Base-by-base conservation (phyloP, 2,797 vertebrate species). In the Takifugu ocellatus region DNA sequence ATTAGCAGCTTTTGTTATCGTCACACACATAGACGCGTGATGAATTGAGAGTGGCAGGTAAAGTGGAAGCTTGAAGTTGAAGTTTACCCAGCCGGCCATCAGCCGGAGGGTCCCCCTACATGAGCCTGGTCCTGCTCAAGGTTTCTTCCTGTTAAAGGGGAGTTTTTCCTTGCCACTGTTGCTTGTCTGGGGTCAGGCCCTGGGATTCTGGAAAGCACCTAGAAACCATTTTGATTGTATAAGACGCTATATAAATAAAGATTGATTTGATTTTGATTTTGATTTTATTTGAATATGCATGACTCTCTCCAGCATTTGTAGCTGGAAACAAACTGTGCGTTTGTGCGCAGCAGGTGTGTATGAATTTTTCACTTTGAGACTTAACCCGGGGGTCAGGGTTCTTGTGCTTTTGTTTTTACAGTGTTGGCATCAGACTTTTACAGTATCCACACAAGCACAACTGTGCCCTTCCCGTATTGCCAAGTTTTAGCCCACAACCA, bases 1-100 rank as follows among this genome's bases (percentile, higher is more conserved):
- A 85, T 87, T 85, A 84, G 72, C 29, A 10, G 75, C 50, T 73
- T 68, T 77, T 80, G 80, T 77, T 68, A 70, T 39, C 36, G 15
- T 56, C 43, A 61, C 9, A 26, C 16, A 9, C 33, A 49, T 5
- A 43, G 48, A 47, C 5, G 59, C 26, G 26, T 74, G 80, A 83
- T 71, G 74, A 68, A 84, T 79, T 12, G 25, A 72, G 63, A 0
- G 54, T 84, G 83, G 66, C 84, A 87, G 84, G 80, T 84, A 80
- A 64, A 70, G 57, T 56, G 50, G 29, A 44, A 14, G 8, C 54
- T 21, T 21, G 21, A 21, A 21, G 21, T 21, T 21, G 21, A 21
- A 21, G 21, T 21, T 21, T 21, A 21, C 21, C 21, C 21, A 21
- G 21, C 21, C 21, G 1, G 1, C 21, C 21, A 21, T 21, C 21